phyloP scores from a whole-genome alignment of 2,888 invertebrate genomes.

The Pheosia gnoma region DNA sequence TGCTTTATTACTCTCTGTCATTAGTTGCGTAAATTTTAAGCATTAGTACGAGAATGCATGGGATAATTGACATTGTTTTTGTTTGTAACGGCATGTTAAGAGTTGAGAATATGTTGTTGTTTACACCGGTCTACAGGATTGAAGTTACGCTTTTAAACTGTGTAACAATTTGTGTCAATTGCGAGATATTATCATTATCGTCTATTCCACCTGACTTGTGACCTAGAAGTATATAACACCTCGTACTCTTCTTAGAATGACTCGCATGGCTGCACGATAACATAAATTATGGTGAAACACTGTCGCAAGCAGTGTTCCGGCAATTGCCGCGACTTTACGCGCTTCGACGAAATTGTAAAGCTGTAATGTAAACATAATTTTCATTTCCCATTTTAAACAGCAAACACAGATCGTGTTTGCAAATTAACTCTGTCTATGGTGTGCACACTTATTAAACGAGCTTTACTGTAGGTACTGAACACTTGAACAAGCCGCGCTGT shows the following conservation, averaged over 20 bases:
- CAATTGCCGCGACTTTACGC: constrained; percentile 17
- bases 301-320: constrained; percentile 5
- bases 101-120: too few species aligned
- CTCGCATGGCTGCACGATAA: constrained; percentile 13
- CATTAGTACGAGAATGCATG: too few species aligned
- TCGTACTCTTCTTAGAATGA: background rate
- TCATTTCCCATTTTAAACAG: constrained; percentile 58
- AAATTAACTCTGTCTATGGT: constrained; percentile 50
- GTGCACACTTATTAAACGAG: constrained; percentile 39
- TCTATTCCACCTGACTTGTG: background rate
- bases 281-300: constrained; percentile 36
- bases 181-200: background rate
- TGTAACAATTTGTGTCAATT: background rate
- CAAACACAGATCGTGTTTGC: constrained; percentile 56
- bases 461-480: constrained; percentile 39
- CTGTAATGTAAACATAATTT: constrained; percentile 65
- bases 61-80: too few species aligned
- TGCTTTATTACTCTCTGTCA: too few species aligned
- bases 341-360: constrained; percentile 52
- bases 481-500: constrained; percentile 28
- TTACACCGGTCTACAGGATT: too few species aligned
- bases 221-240: background rate
- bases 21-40: too few species aligned
- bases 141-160: background rate
- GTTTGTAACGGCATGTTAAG: too few species aligned